A percentile compares a stretch with the other conserved stretches of the same genome.
These are phyloP conservation scores for Julus scanicus DNA, from an alignment of 2,888 invertebrate genomes.

Conservation along the genomic window DNA sequence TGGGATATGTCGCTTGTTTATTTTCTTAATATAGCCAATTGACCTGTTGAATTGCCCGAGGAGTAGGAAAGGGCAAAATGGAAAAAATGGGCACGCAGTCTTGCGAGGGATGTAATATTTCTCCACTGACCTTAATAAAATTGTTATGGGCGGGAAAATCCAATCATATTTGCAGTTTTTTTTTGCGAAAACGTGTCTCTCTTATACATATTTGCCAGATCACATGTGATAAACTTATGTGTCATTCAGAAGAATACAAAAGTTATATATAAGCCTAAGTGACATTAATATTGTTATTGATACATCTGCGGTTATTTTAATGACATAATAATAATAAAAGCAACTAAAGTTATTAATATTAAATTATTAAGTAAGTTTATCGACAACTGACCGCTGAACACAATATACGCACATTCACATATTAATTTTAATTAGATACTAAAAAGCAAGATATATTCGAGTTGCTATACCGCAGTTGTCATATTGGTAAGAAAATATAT, in stretches of 20 bases:
- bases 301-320: background rate
- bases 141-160: background rate
- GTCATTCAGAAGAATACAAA: background rate
- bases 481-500: no score
- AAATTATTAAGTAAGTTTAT: no score
- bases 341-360: background rate
- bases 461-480: no score
- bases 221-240: background rate
- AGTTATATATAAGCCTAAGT: background rate
- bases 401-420: no score
- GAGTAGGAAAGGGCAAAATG: background rate
- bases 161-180: background rate
- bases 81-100: background rate
- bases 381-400: no score
- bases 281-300: background rate
- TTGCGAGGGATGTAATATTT: background rate
- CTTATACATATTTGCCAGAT: background rate
- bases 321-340: background rate
- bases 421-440: no score
- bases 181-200: background rate
- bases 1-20: slow-evolving; percentile 42
- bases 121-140: background rate
- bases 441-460: no score
- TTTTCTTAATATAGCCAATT: slow-evolving; percentile 23
- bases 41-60: slow-evolving; percentile 18